Conservation (phyloP, 2,113 vertebrate species). For the Pithys albifrons region DNA sequence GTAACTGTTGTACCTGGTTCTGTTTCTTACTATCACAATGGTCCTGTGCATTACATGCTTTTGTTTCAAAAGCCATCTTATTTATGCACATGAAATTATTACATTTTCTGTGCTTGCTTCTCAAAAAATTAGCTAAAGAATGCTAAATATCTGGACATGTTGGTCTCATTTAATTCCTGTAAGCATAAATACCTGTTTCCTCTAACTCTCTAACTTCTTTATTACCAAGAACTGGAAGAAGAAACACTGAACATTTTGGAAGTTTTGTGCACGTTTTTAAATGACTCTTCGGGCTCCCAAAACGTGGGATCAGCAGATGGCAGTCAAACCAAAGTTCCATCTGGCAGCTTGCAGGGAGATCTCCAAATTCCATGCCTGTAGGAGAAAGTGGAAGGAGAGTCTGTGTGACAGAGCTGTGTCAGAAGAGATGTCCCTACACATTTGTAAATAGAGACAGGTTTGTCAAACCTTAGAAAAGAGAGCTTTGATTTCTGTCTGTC, state of each 20-base stretch:
- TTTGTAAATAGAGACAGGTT: background rate
- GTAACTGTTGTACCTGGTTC: background rate
- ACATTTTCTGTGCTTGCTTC: background rate
- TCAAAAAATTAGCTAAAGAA: background rate
- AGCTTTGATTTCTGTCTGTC: background rate
- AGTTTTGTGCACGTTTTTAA: background rate
- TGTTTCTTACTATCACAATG: background rate
- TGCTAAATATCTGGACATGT: background rate
- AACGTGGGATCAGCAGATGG: conserved; percentile 68
- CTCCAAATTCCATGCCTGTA: background rate
- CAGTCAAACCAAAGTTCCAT: conserved; percentile 73
- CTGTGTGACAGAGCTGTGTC: background rate
- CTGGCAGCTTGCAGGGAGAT: background rate
- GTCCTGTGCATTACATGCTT: background rate
- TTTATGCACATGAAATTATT: background rate
- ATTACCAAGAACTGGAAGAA: background rate
- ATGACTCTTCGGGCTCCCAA: background rate
- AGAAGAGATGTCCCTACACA: background rate
- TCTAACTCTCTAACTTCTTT: background rate
- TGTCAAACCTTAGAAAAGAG: background rate
- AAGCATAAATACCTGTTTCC: background rate
- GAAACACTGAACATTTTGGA: background rate
- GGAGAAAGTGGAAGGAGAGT: background rate
- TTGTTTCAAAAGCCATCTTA: background rate
- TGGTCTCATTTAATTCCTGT: background rate